Base-by-base conservation (phyloP, 2,888 invertebrate species). In the Rhaphigaster nebulosa region DNA sequence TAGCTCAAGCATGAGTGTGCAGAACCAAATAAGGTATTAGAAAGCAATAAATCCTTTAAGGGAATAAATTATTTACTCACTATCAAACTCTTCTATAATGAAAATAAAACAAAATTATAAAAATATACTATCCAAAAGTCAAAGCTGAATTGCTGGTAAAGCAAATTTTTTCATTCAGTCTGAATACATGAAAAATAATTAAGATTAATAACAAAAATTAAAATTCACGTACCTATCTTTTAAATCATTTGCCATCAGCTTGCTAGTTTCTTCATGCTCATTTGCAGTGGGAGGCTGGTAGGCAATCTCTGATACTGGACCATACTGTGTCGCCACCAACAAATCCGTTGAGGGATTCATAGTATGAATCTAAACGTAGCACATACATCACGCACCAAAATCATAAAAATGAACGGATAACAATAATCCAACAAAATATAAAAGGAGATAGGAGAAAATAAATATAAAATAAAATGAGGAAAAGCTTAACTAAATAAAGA, bases 311-410 rank as follows among this genome's bases (percentile, higher is more conserved):
- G 96, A 95, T 34, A 96, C 96, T 0, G 96, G 96, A 87, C 96
- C 96, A 94, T 97, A 96, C 94, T 96, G 96, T 56, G 96, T 96
- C 91, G 94, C 94, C 89, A 97, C 96, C 92, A 97, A 94, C 56
- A 96, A 95, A 94, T 97, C 97, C 60, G 96, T 97, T 87, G 96
- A 96, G 89, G 97, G 97, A 94, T 96, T 96, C 90, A 96, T 95
- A 1, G 96, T 96, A 84, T 96, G 94, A 56, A 96, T 95, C 89
- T 95, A 92, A 90, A 90, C 91, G 92, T 90, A 90, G 91, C 92
- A 92, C 92, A 91, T 90, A 90, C 92, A 92, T 91, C 92, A 92
- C 91, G 92, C 91, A 70, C 90, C 87, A 90, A 90, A 88, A 90
- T 76, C 70, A 91, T 91, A 91, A 90, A 52, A 91, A 90, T 90